Evolutionary conservation across 2,113 vertebrate species (phyloP), one percentile per base, ranked within the genome.

Genomic region (Oryzias celebensis): DNA sequence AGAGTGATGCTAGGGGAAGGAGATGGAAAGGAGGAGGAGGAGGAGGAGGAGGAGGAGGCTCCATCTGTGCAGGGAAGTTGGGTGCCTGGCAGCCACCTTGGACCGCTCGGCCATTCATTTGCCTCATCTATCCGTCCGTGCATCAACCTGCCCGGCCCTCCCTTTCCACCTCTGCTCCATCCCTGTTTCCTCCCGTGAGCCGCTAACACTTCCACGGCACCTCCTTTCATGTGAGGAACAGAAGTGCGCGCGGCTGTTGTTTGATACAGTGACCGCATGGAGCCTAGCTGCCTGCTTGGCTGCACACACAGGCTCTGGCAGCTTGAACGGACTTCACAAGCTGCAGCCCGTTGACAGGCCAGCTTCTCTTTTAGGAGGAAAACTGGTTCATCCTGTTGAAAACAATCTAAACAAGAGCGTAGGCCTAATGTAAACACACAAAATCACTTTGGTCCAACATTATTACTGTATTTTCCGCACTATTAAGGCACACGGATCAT

Each of bases 31-130:
- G 88, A 80, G 10, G 68, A 72, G 70, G 84, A 77, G 85, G 83
- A 72, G 70, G 84, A 77, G 85, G 83, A 75, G 88, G 88, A 80
- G 10, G 68, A 72, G 70, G 84, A 77, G 62, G 57, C 80, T 90
- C 91, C 92, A 94, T 94, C 92, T 94, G 93, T 91, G 87, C 85
- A 83, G 88, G 85, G 83, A 91, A 85, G 87, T 79, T 66, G 75
- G 73, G 61, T 79, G 74, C 78, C 86, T 90, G 91, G 89, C 91
- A 93, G 71, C 58, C 79, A 81, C 70, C 64, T 71, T 72, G 52
- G 83, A 84, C 72, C 49, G 20, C 73, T 73, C 77, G 76, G 67
- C 77, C 86, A 56, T 85, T 73, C 82, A 57, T 55, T 67, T 62
- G 4, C 31, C 71, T 67, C 28, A 41, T 49, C 76, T 64, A 31